These are phyloP conservation scores for Belonocnema kinseyi DNA, from an alignment of 1,140 invertebrate genomes.

Conservation along the genomic window DNA sequence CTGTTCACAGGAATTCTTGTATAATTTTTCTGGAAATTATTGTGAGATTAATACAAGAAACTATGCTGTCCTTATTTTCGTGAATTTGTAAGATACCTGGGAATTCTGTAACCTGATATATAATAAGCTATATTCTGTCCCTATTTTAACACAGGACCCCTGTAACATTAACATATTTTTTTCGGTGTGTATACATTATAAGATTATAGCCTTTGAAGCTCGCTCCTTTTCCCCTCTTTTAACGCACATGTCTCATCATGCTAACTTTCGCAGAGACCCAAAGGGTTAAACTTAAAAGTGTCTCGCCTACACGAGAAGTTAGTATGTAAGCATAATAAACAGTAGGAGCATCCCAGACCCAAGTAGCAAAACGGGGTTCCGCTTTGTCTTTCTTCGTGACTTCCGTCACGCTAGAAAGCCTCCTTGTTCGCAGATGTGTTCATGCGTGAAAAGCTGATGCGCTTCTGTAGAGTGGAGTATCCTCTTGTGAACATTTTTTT, in stretches of 20 bases:
- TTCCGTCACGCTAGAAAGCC: constrained; percentile 11
- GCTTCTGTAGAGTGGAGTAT: neutral
- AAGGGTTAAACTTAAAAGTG: constrained; percentile 30
- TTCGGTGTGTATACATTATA: neutral
- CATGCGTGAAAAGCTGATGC: constrained; percentile 7
- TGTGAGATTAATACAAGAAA: no score
- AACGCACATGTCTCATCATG: constrained; percentile 14
- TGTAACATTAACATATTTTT: no score
- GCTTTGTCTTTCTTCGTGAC: constrained; percentile 13
- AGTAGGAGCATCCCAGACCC: constrained; percentile 1
- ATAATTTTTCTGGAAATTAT: neutral
- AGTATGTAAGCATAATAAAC: constrained; percentile 19
- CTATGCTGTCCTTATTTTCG: no score
- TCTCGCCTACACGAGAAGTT: neutral
- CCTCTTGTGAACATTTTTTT: neutral
- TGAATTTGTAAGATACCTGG: no score
- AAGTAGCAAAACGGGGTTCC: neutral
- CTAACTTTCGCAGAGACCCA: neutral
- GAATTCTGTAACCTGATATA: no score
- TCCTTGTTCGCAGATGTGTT: constrained; percentile 1
- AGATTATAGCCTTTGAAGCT: constrained; percentile 10
- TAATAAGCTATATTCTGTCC: no score
- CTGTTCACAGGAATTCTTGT: neutral
- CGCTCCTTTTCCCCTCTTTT: constrained; percentile 35
- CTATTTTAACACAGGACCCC: no score